These are phyloP conservation scores for Glaucomys volans DNA, from an alignment of 2,113 vertebrate genomes.

Conservation along the genomic window DNA sequence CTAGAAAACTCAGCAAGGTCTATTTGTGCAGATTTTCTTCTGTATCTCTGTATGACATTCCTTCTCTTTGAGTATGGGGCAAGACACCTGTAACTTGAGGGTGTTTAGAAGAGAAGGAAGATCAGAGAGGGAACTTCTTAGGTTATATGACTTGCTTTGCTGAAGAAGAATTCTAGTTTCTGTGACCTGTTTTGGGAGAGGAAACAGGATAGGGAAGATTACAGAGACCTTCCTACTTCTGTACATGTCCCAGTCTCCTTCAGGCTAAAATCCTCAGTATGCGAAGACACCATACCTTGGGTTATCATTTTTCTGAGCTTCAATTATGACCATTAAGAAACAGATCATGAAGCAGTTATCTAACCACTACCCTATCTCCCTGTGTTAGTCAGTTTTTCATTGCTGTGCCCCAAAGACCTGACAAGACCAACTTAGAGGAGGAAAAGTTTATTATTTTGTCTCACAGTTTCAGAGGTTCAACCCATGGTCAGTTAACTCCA, in stretches of 20 bases:
- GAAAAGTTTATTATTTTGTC: too few relatives aligned
- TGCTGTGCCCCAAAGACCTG: too few relatives aligned
- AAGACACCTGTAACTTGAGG: not conserved
- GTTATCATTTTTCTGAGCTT: not conserved
- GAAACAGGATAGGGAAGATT: not conserved
- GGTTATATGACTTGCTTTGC: not conserved
- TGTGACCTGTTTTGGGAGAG: not conserved
- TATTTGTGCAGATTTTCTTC: not conserved
- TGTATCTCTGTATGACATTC: not conserved
- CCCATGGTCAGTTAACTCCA: too few relatives aligned
- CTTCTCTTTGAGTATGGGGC: not conserved
- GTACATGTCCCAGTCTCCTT: not conserved
- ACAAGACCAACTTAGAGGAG: too few relatives aligned
- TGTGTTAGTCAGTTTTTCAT: too few relatives aligned
- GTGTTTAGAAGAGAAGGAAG: not conserved
- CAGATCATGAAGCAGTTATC: not conserved
- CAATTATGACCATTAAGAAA: not conserved
- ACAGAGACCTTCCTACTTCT: not conserved
- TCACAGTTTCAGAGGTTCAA: too few relatives aligned
- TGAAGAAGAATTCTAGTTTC: not conserved
- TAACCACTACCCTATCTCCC: not conserved
- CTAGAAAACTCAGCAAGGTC: not conserved
- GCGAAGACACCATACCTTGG: not conserved
- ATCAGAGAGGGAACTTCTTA: not conserved
- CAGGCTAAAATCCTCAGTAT: not conserved